Conservation (phyloP, 2,113 vertebrate species). For the Passer montanus region DNA sequence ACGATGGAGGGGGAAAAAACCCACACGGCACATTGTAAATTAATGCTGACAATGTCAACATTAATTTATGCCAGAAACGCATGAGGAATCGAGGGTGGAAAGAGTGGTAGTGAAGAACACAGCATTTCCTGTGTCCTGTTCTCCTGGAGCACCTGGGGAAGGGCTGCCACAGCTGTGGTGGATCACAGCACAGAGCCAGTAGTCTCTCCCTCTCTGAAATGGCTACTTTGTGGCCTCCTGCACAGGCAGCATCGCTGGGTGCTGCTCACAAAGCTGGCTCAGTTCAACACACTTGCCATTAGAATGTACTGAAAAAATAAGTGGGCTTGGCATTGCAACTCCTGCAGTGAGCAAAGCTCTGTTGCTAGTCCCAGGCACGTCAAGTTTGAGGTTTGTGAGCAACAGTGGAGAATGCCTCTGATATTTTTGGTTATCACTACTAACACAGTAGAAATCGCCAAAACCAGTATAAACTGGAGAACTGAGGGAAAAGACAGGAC, state of each 20-base stretch:
- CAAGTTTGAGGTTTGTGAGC: background rate
- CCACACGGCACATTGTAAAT: background rate
- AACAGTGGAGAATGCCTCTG: background rate
- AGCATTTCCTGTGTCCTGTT: background rate
- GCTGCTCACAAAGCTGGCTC: background rate
- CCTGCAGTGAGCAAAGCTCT: background rate
- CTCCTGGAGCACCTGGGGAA: background rate
- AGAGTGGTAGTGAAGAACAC: background rate
- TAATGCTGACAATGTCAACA: constrained; percentile 20
- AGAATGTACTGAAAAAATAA: background rate
- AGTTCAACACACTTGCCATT: background rate
- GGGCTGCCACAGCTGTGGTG: background rate
- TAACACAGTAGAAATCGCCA: background rate
- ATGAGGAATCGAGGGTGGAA: background rate
- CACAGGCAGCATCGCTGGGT: fast-evolving
- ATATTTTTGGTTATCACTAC: background rate
- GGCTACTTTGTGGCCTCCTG: background rate
- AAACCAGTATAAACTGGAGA: background rate
- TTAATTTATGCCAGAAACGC: constrained; percentile 41
- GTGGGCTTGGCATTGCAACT: background rate
- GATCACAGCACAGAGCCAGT: background rate
- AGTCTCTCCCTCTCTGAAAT: background rate
- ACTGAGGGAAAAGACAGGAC: background rate
- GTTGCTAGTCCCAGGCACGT: background rate
- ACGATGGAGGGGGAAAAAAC: background rate